These are phyloP conservation scores for Perizoma flavofasciatum DNA, from an alignment of 2,888 invertebrate species.

Conservation along the genomic window DNA sequence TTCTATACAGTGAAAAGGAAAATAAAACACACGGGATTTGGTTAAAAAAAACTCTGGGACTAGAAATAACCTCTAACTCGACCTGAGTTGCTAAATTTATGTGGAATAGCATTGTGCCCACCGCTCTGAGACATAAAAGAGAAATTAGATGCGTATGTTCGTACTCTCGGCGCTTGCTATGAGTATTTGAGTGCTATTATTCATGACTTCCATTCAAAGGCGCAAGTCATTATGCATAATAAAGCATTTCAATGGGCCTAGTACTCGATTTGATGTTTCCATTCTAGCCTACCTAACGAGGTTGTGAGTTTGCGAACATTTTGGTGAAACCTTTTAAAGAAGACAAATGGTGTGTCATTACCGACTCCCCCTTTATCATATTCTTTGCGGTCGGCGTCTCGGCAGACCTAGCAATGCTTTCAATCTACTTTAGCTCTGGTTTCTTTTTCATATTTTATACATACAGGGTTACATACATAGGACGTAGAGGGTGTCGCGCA, in stretches of 20 bases:
- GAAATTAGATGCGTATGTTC: too few species aligned
- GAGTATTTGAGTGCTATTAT: slow-evolving; percentile 8
- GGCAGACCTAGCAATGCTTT: slow-evolving; percentile 54
- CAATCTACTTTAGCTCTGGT: slow-evolving; percentile 43
- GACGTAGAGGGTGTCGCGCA: too few species aligned
- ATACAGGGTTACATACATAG: not conserved
- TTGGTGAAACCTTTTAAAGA: slow-evolving; percentile 65
- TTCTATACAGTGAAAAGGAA: too few species aligned
- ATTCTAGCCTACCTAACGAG: slow-evolving; percentile 30
- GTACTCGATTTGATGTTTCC: slow-evolving; percentile 27
- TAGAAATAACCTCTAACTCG: too few species aligned
- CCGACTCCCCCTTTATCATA: slow-evolving; percentile 51
- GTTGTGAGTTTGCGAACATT: slow-evolving; percentile 48
- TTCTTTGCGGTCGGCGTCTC: slow-evolving; percentile 50
- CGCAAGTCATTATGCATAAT: slow-evolving; percentile 29
- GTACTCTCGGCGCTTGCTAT: too few species aligned
- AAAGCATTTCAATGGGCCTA: slow-evolving; percentile 23
- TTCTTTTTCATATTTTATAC: not conserved
- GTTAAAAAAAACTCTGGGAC: too few species aligned
- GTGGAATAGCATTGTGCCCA: too few species aligned
- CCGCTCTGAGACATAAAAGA: too few species aligned
- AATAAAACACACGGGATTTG: too few species aligned
- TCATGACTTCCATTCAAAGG: slow-evolving; percentile 30
- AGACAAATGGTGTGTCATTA: slow-evolving; percentile 73
- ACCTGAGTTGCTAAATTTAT: too few species aligned